Evolutionary conservation across 2,797 vertebrate genomes (phyloP), one percentile per base, ranked within the genome.

Genomic region (Chelon auratus): DNA sequence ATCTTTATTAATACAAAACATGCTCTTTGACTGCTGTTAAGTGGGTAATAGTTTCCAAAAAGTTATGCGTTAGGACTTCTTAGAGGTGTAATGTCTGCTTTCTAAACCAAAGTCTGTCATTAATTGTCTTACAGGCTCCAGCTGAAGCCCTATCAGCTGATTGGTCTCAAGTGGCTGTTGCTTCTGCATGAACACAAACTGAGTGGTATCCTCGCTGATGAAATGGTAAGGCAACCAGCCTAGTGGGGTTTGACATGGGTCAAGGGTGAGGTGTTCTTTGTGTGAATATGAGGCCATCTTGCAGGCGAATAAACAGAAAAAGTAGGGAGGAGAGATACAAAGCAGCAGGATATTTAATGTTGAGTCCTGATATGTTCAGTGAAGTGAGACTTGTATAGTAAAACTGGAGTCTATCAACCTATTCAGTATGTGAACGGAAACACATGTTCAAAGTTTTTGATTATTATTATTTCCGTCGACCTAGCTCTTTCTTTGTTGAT

Each of bases 201-300:
- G 67, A 99, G 98, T 75, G 96, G 96, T 1, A 99, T 99, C 91
- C 93, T 99, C 37, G 98, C 98, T 70, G 97, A 99, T 93, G 98
- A 99, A 95, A 99, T 99, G 98, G 98, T 99, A 89, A 95, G 95
- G 64, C 20, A 30, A 5, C 18, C 10, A 42, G 22, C 18, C 2
- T 2, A 8, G 13, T 6, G 11, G 18, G 18, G 39, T 17, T 20
- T 20, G 9, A 60, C 13, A 13, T 40, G 10, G 39, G 39, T 10
- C 10, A 3, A 40, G 3, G 12, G 11, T 10, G 24, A 26, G 24
- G 24, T 26, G 39, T 5, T 47, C 36, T 77, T 59, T 57, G 33
- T 33, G 45, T 59, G 33, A 3, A 14, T 54, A n/a, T 61, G 54
- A 62, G 9, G 2, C 20, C 30, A 3, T 30, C 5, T 36, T 26